Evolutionary conservation across 2,797 vertebrate genomes (phyloP).

Genomic region (Danio aesculapii): DNA sequence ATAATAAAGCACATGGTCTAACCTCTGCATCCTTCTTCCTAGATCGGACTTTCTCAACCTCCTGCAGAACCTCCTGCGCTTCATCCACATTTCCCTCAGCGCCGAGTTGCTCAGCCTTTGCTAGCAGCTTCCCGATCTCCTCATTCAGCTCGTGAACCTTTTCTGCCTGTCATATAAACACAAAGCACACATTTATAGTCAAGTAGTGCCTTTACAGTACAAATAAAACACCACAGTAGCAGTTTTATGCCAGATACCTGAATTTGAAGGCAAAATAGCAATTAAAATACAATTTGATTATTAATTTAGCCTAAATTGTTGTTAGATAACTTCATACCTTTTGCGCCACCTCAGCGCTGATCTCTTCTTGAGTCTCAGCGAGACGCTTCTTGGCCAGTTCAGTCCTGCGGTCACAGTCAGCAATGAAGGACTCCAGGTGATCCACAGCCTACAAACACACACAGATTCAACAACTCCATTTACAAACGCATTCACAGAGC

Average conservation of each 20-base stretch:
- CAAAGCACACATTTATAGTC: not conserved
- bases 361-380: conserved; percentile 98
- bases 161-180: conserved; percentile 84
- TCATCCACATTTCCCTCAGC: conserved; percentile 98
- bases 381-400: conserved; percentile 97
- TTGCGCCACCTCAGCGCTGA: conserved; percentile 96
- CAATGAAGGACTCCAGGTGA: conserved; percentile 97
- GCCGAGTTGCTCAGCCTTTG: conserved; percentile 96
- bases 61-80: conserved; percentile 95
- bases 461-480: not conserved
- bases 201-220: not conserved
- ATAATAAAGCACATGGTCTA: conserved; percentile 20
- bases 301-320: too few species aligned
- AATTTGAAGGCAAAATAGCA: too few species aligned
- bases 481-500: not conserved
- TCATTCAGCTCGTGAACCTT: conserved; percentile 98
- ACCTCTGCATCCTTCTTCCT: conserved; percentile 99
- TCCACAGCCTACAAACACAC: conserved; percentile 86
- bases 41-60: conserved; percentile 95
- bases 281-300: too few species aligned
- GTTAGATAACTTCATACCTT: conserved; percentile 80
- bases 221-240: too few species aligned
- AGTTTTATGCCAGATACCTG: too few species aligned
- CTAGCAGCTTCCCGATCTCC: conserved; percentile 97
- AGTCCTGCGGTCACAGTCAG: conserved; percentile 96